These are phyloP conservation scores for Nymphalis io DNA, from an alignment of 1,140 invertebrate genomes.

Conservation along the genomic window DNA sequence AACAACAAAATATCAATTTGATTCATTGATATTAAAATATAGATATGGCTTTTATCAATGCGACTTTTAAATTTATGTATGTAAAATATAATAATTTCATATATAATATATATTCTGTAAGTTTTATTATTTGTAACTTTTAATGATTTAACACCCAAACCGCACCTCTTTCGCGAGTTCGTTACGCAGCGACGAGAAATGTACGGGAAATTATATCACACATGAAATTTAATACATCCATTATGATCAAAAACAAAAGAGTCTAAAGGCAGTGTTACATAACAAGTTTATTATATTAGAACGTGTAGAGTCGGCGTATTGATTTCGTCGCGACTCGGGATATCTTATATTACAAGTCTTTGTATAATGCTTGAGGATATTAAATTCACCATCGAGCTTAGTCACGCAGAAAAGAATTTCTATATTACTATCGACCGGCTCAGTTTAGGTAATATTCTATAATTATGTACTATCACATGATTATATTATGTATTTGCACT, in stretches of 20 bases:
- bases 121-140: no score
- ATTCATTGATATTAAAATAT: no score
- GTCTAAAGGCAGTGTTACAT: constrained; percentile 14
- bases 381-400: constrained; percentile 22
- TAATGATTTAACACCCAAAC: no score
- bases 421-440: neutral
- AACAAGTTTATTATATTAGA: constrained; percentile 12
- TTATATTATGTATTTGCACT: no score
- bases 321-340: constrained; percentile 30
- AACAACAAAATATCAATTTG: no score
- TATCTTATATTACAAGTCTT: constrained; percentile 22
- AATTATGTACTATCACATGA: no score
- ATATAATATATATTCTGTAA: no score
- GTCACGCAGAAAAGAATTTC: constrained; percentile 20
- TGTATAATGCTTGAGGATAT: constrained; percentile 20
- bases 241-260: constrained; percentile 16
- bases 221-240: constrained; percentile 7
- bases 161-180: no score
- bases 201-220: neutral
- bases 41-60: no score
- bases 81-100: no score
- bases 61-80: no score
- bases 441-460: neutral
- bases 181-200: no score
- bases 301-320: constrained; percentile 23